Base-by-base conservation (phyloP, 2,797 vertebrate genomes). In the Smutsia gigantea region DNA sequence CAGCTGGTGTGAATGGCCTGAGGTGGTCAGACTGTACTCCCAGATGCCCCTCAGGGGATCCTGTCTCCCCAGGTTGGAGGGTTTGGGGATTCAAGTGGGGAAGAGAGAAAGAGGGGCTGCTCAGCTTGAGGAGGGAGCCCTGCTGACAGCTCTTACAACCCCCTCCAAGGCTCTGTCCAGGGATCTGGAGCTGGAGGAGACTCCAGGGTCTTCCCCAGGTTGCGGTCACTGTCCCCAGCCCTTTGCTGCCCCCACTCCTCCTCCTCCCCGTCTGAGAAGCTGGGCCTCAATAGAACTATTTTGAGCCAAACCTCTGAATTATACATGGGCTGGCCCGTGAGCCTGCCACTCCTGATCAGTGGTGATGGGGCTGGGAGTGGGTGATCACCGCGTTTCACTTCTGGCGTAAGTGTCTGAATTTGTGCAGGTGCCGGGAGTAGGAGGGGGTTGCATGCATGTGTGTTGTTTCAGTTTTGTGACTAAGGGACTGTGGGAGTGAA, bases 251-350 rank as follows among this genome's bases (percentile, higher is more conserved):
- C 42, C 34, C 9, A 39, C 10, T 34, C 0, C 34, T 55, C 79
- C 29, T 23, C 39, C 64, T 63, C 34, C 15, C 18, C 27, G 29
- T n/a, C 74, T 14, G 15, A 23, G 19, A 93, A 53, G 61, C 68
- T 37, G n/a, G 37, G 61, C 69, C 81, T 10, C 11, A 86, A 66
- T 1, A 64, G 90, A 82, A 89, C 94, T 97, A 97, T 97, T 97
- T 93, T 49, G 51, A 79, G 75, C 31, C 55, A 84, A 83, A 68
- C 77, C 68, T 95, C 86, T 98, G 95, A 97, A 97, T 97, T 96
- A 97, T 96, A 75, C 55, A 97, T 63, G 61, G 83, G 21, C 92
- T 81, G 78, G 87, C 37, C 77, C 77, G 81, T n/a, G 59, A 88
- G 71, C 51, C 61, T 1, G 5, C 49, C 21, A 18, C 51, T 89